These are phyloP conservation scores for Chelon labrosus DNA, from an alignment of 2,797 vertebrate genomes.

Conservation along the genomic window DNA sequence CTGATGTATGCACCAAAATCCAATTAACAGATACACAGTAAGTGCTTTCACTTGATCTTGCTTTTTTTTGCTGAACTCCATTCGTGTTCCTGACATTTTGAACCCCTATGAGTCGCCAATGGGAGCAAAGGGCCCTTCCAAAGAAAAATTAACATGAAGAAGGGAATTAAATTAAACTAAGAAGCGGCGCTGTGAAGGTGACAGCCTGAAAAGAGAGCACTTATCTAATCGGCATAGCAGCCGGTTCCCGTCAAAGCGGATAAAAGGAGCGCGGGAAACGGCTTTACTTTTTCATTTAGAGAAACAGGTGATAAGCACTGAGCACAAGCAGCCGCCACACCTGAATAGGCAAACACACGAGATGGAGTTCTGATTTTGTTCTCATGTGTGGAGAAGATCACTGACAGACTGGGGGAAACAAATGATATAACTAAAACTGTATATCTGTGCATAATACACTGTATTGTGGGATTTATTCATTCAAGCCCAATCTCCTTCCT, in stretches of 20 bases:
- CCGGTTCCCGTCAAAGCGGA: constrained; percentile 38
- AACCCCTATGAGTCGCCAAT: neutral
- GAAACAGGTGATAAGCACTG: constrained; percentile 33
- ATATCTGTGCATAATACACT: too few species aligned
- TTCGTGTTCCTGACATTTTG: constrained; percentile 31
- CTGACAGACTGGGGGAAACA: neutral
- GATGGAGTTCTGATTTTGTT: constrained; percentile 7
- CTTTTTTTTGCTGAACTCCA: constrained; percentile 13
- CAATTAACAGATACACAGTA: constrained; percentile 18
- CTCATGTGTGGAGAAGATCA: neutral
- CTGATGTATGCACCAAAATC: constrained; percentile 1
- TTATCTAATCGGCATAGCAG: constrained; percentile 60
- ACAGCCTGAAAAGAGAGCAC: constrained; percentile 41
- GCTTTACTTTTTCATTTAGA: constrained; percentile 47
- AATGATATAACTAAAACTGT: neutral
- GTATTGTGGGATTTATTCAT: too few species aligned
- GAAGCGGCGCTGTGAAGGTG: constrained; percentile 18
- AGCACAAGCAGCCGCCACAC: constrained; percentile 9
- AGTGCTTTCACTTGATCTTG: neutral
- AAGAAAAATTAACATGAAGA: constrained; percentile 26
- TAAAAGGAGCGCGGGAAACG: constrained; percentile 37
- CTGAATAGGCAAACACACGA: constrained; percentile 40
- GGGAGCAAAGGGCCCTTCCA: neutral
- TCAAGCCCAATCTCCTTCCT: too few species aligned
- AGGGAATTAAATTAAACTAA: constrained; percentile 23